Conservation (phyloP, 2,113 vertebrate genomes). For the Phylloscopus trochilus region DNA sequence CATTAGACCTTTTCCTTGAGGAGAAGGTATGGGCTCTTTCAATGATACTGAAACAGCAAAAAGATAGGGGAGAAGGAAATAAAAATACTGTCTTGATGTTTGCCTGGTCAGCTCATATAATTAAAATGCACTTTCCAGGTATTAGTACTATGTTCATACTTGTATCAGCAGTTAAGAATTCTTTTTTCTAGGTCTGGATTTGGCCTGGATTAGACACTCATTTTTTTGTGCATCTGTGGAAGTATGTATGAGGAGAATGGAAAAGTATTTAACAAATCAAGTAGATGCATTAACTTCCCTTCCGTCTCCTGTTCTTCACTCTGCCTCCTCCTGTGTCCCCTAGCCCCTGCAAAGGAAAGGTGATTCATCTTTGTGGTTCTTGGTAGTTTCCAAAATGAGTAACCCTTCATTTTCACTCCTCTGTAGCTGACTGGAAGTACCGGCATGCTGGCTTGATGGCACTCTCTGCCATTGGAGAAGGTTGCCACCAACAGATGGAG, state of each 20-base stretch:
- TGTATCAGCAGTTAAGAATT: neutral
- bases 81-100: neutral
- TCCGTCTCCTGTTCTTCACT: neutral
- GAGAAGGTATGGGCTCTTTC: neutral
- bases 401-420: neutral
- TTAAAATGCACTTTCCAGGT: neutral
- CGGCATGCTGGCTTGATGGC: slow-evolving; percentile 97
- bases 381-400: neutral
- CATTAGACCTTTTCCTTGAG: neutral
- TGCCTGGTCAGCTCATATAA: neutral
- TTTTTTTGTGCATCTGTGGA: neutral
- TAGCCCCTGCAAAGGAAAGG: neutral
- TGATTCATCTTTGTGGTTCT: neutral
- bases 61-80: neutral
- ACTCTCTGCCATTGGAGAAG: slow-evolving; percentile 95
- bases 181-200: neutral
- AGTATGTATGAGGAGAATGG: neutral
- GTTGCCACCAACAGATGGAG: slow-evolving; percentile 99
- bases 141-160: neutral
- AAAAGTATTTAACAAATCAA: neutral
- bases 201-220: neutral
- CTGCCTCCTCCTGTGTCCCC: neutral
- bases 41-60: neutral
- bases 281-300: neutral
- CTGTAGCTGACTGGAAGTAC: slow-evolving; percentile 94